Evolutionary conservation across 2,113 vertebrate species (phyloP).

Genomic region (Pelecanoides urinatrix): DNA sequence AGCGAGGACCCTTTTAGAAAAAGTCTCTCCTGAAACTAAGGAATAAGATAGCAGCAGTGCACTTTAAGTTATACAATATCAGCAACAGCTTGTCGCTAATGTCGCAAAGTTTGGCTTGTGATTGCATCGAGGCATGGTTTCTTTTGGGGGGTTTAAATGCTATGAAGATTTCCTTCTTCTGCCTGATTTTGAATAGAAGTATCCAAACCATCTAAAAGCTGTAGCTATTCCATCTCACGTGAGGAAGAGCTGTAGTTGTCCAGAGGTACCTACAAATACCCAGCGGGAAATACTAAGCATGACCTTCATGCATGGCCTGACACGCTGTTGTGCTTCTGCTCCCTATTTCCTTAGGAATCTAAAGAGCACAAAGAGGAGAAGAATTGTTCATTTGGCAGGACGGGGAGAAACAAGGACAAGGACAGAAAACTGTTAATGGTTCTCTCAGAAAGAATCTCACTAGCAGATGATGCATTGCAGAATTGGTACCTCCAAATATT

Average conservation of each 20-base stretch:
- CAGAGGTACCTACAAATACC: not conserved
- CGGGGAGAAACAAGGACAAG: not conserved
- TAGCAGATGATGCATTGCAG: not conserved
- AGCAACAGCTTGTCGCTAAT: not conserved
- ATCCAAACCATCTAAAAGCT: not conserved
- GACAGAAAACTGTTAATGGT: not conserved
- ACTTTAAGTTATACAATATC: not conserved
- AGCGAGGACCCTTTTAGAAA: not conserved
- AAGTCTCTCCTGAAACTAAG: not conserved
- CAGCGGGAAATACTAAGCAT: not conserved
- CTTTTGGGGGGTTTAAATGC: not conserved
- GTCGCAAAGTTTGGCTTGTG: not conserved
- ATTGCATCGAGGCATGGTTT: accelerated
- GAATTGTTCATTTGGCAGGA: not conserved
- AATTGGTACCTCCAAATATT: not conserved
- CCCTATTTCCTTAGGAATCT: not conserved
- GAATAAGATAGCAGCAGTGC: not conserved
- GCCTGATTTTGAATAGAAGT: not conserved
- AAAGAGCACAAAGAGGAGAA: not conserved
- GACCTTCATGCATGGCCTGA: not conserved
- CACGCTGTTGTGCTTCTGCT: accelerated
- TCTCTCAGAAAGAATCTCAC: not conserved
- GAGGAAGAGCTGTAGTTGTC: not conserved
- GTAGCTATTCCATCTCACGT: not conserved
- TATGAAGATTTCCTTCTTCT: not conserved